These are phyloP conservation scores for Chloroceryle amazona DNA, from an alignment of 2,797 vertebrate species.

Conservation along the genomic window DNA sequence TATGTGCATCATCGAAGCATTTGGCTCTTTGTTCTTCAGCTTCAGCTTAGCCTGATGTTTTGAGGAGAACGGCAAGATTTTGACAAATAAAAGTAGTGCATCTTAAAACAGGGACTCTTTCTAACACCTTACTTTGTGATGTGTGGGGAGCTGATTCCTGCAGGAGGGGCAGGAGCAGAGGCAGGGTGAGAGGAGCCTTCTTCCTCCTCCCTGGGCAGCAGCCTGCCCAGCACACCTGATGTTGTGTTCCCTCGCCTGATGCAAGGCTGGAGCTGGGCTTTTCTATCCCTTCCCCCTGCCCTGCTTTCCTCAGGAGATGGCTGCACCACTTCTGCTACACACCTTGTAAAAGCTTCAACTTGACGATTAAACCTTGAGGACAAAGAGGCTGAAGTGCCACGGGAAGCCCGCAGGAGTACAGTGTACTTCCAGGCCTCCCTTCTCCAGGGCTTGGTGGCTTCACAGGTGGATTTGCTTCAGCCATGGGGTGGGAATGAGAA, in stretches of 20 bases:
- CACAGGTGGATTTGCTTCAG: background rate
- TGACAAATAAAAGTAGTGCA: rapidly evolving
- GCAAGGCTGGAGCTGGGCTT: background rate
- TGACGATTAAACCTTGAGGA: rapidly evolving
- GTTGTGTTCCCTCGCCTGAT: rapidly evolving
- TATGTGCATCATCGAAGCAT: background rate
- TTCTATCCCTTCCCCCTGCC: background rate
- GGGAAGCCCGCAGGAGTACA: background rate
- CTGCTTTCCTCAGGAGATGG: rapidly evolving
- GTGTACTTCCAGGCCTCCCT: background rate
- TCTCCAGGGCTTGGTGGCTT: background rate
- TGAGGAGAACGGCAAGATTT: background rate
- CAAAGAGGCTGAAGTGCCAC: background rate
- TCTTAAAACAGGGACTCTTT: background rate
- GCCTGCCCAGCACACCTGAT: rapidly evolving
- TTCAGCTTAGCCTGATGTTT: background rate
- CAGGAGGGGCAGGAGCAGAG: background rate
- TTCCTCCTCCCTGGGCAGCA: rapidly evolving
- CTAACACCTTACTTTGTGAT: background rate
- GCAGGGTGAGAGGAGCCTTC: background rate
- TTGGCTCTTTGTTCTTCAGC: background rate
- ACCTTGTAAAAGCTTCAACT: background rate
- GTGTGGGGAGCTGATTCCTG: background rate
- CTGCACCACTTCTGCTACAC: rapidly evolving
- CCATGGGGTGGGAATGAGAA: background rate